Evolutionary conservation across 2,797 vertebrate genomes (phyloP).

Genomic region (Zenarchopterus dispar): DNA sequence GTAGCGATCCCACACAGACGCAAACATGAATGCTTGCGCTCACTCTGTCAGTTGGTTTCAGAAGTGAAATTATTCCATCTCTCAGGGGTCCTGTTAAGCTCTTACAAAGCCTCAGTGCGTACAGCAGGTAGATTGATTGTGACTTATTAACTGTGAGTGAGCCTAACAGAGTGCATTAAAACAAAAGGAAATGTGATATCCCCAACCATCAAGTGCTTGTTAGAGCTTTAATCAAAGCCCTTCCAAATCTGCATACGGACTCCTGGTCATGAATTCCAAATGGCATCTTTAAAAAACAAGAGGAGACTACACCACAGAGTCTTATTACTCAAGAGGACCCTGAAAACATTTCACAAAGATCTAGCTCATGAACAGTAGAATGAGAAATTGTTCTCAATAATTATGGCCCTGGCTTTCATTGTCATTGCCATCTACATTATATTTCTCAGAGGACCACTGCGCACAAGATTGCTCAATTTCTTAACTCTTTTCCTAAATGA

Average conservation of each 20-base stretch:
- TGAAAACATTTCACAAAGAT: slow-evolving; percentile 66
- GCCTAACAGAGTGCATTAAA: slow-evolving; percentile 83
- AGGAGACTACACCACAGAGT: slow-evolving; percentile 54
- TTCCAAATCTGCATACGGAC: slow-evolving; percentile 76
- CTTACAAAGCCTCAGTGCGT: slow-evolving; percentile 77
- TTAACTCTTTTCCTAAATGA: slow-evolving; percentile 43
- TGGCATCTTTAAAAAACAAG: slow-evolving; percentile 74
- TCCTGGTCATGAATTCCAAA: slow-evolving; percentile 79
- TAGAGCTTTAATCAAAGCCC: slow-evolving; percentile 85
- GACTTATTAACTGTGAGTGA: slow-evolving; percentile 84
- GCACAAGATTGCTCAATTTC: slow-evolving; percentile 46
- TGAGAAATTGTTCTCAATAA: slow-evolving; percentile 62
- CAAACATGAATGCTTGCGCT: slow-evolving; percentile 67
- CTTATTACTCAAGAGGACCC: slow-evolving; percentile 55
- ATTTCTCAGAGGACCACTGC: slow-evolving; percentile 55
- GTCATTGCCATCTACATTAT: slow-evolving; percentile 48
- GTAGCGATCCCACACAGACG: slow-evolving; percentile 65
- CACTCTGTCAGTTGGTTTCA: slow-evolving; percentile 74
- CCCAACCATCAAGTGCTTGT: slow-evolving; percentile 83
- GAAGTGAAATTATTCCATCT: slow-evolving; percentile 79
- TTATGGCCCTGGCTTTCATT: slow-evolving; percentile 52
- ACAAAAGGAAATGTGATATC: slow-evolving; percentile 85
- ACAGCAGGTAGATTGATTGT: slow-evolving; percentile 83
- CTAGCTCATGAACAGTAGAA: slow-evolving; percentile 37
- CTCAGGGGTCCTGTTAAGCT: slow-evolving; percentile 82